These are phyloP conservation scores for Margarornis squamiger DNA, from an alignment of 2,797 vertebrate genomes.

Conservation along the genomic window DNA sequence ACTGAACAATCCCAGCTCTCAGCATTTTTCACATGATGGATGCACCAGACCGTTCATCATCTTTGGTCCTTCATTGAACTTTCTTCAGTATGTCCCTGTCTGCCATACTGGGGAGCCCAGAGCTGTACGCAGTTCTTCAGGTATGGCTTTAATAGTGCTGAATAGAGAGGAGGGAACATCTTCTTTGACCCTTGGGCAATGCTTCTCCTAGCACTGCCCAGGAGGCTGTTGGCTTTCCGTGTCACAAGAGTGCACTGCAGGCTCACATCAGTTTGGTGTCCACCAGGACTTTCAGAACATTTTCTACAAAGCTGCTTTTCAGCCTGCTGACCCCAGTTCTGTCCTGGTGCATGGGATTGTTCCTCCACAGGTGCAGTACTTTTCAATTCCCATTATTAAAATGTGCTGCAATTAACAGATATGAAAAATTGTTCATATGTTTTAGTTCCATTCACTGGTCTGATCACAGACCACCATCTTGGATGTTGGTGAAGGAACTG, in stretches of 20 bases:
- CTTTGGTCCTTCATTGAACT: not conserved
- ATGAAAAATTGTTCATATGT: not conserved
- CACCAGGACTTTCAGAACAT: not conserved
- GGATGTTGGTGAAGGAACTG: not conserved
- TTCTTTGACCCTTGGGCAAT: not conserved
- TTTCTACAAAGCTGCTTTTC: not conserved
- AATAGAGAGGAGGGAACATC: not conserved
- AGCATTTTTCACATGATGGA: not conserved
- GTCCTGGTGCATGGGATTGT: fast-evolving
- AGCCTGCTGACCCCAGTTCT: not conserved
- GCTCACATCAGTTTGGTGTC: not conserved
- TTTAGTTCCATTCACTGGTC: not conserved
- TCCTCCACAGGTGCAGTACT: not conserved
- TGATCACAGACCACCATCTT: not conserved
- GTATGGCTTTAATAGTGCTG: not conserved
- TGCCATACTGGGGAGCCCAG: not conserved
- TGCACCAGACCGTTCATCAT: not conserved
- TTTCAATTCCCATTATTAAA: not conserved
- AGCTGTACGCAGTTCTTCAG: not conserved
- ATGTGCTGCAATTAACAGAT: not conserved
- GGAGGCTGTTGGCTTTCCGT: not conserved
- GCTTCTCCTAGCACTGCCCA: not conserved
- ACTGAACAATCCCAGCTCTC: not conserved
- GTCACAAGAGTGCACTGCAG: not conserved
- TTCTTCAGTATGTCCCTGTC: not conserved